phyloP scores from a whole-genome alignment of 2,797 vertebrate genomes.

The Ctenopoma multispine region DNA sequence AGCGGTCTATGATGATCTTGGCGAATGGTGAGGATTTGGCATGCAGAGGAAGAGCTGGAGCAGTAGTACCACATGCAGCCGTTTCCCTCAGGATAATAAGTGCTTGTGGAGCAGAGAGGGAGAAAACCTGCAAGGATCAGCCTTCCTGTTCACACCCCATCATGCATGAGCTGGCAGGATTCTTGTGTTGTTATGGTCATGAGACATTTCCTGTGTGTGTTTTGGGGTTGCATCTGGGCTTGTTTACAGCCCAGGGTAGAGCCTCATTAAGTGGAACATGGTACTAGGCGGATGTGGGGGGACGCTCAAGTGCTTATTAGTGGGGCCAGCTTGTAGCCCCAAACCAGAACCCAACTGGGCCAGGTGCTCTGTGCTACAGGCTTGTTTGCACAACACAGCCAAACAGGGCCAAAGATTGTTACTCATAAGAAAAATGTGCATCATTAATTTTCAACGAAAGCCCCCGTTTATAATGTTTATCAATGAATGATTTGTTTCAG shows the following conservation, averaged over 20 bases:
- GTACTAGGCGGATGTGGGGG: slow-evolving; percentile 65
- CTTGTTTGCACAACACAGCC: slow-evolving; percentile 61
- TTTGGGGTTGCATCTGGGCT: slow-evolving; percentile 84
- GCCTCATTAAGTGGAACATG: slow-evolving; percentile 81
- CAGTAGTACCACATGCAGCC: slow-evolving; percentile 72
- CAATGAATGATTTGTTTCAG: slow-evolving; percentile 6
- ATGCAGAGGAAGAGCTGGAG: slow-evolving; percentile 65
- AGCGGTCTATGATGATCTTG: slow-evolving; percentile 82
- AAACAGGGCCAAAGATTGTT: slow-evolving; percentile 39
- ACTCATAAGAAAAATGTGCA: slow-evolving; percentile 51
- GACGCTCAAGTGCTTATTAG: slow-evolving; percentile 79
- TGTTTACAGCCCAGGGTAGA: slow-evolving; percentile 79
- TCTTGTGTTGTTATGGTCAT: slow-evolving; percentile 80
- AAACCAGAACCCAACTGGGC: slow-evolving; percentile 79
- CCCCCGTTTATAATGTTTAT: neutral
- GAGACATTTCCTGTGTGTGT: slow-evolving; percentile 84
- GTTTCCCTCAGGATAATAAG: slow-evolving; percentile 76
- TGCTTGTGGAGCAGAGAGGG: slow-evolving; percentile 70
- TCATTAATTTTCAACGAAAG: slow-evolving; percentile 16
- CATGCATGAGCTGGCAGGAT: slow-evolving; percentile 73
- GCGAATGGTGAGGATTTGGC: slow-evolving; percentile 75
- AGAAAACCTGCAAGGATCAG: slow-evolving; percentile 80
- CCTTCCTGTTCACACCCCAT: slow-evolving; percentile 83
- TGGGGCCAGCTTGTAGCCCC: slow-evolving; percentile 69
- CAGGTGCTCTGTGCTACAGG: slow-evolving; percentile 65